These are phyloP conservation scores for Digitonthophagus gazella DNA, from an alignment of 2,888 invertebrate species.

Conservation along the genomic window DNA sequence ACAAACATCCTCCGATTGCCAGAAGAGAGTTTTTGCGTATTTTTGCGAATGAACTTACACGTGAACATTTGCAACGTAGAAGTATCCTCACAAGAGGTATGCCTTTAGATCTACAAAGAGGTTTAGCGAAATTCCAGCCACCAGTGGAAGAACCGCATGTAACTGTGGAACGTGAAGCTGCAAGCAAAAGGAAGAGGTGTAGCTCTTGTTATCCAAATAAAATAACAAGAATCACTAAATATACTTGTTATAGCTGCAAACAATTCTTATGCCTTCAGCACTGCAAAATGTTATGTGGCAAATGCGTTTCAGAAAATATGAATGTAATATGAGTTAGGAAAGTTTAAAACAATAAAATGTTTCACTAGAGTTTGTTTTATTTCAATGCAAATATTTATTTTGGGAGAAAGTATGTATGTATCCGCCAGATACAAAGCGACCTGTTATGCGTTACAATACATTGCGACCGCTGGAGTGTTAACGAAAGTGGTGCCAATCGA, in stretches of 20 bases:
- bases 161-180: neutral
- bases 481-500: too few relatives aligned
- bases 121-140: neutral
- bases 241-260: neutral
- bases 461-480: too few relatives aligned
- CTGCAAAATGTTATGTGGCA: neutral
- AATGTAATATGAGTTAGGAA: neutral
- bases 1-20: slow-evolving; percentile 4
- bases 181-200: neutral
- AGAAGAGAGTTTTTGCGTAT: slow-evolving; percentile 3
- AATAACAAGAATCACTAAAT: neutral
- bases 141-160: neutral
- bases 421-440: too few relatives aligned
- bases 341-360: too few relatives aligned
- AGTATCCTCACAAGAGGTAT: neutral
- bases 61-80: slow-evolving; percentile 6
- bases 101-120: neutral
- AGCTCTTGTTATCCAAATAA: neutral
- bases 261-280: neutral
- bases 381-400: too few relatives aligned
- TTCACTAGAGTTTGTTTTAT: too few relatives aligned
- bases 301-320: neutral
- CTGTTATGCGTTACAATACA: too few relatives aligned
- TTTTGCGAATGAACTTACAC: neutral
- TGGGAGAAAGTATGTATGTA: too few relatives aligned